phyloP scores from a whole-genome alignment of 2,113 vertebrate genomes.

The Monopterus albus region DNA sequence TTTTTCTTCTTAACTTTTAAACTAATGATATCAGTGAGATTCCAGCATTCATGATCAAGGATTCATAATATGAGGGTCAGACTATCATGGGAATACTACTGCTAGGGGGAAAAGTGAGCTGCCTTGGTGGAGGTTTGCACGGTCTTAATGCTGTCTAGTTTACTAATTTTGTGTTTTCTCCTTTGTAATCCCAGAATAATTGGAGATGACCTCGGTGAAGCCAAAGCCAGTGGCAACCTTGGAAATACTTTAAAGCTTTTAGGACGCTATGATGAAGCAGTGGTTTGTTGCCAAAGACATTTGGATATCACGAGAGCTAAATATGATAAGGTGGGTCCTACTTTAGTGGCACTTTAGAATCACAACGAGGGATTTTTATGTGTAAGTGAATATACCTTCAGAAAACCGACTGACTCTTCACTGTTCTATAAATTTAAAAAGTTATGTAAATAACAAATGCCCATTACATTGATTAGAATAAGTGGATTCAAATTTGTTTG shows the following conservation, averaged over 20 bases:
- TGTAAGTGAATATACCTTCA: background rate
- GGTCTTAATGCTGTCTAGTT: conserved; percentile 30
- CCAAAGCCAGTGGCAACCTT: conserved; percentile 98
- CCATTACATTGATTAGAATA: conserved; percentile 22
- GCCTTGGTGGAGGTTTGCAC: too few relatives aligned
- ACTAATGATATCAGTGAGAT: too few relatives aligned
- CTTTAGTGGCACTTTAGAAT: background rate
- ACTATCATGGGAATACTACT: too few relatives aligned
- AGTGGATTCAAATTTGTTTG: conserved; percentile 26
- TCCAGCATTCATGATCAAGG: too few relatives aligned
- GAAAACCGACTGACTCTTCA: background rate
- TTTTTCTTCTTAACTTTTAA: too few relatives aligned
- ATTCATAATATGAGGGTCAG: too few relatives aligned
- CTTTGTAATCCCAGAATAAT: conserved; percentile 85
- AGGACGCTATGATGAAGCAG: conserved; percentile 94
- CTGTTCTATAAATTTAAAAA: conserved; percentile 5
- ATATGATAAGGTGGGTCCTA: conserved; percentile 89
- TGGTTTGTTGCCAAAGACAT: conserved; percentile 95
- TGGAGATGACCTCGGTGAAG: conserved; percentile 93
- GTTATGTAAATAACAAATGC: background rate
- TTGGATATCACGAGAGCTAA: conserved; percentile 93
- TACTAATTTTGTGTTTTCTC: conserved; percentile 10
- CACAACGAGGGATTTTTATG: background rate
- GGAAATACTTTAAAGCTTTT: conserved; percentile 97
- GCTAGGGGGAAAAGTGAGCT: too few relatives aligned